phyloP scores from a whole-genome alignment of 2,113 vertebrate species.

The Vidua macroura region DNA sequence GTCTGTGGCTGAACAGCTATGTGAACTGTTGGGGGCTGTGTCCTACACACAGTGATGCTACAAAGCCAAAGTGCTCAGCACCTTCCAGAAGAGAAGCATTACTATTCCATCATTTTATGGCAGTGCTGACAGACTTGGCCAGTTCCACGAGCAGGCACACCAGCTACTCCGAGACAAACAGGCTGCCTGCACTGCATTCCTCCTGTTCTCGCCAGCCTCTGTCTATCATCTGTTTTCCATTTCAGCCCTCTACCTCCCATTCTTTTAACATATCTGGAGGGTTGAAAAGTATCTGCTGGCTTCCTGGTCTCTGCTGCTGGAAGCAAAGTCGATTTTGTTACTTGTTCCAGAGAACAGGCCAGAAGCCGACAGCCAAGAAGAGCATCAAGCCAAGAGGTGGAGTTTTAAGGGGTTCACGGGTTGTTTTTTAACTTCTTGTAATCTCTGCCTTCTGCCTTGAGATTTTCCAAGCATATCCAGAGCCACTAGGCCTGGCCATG shows the following conservation, averaged over 20 bases:
- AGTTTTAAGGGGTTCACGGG: background rate
- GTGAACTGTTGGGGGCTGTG: background rate
- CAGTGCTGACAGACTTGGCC: background rate
- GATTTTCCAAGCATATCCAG: background rate
- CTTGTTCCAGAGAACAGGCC: conserved; percentile 46
- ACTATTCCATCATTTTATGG: background rate
- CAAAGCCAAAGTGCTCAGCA: background rate
- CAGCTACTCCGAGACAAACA: background rate
- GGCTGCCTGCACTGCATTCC: conserved; percentile 34
- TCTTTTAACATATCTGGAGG: conserved; percentile 19
- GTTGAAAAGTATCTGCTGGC: conserved; percentile 22
- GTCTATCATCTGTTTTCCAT: conserved; percentile 61
- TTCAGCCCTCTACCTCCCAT: conserved; percentile 38
- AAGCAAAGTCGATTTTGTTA: background rate
- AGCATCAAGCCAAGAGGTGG: conserved; percentile 26
- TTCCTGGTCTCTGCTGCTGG: conserved; percentile 27
- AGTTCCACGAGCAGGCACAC: background rate
- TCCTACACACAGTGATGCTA: background rate
- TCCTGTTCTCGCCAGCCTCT: background rate
- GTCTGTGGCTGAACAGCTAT: background rate
- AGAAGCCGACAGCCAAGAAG: conserved; percentile 11
- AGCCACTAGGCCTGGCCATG: background rate
- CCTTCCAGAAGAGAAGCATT: background rate
- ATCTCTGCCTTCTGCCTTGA: background rate
- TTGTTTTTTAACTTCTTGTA: background rate